These are phyloP conservation scores for Antedon mediterranea DNA, from an alignment of 53 echinoderm and acorn worm genomes.

Conservation along the genomic window DNA sequence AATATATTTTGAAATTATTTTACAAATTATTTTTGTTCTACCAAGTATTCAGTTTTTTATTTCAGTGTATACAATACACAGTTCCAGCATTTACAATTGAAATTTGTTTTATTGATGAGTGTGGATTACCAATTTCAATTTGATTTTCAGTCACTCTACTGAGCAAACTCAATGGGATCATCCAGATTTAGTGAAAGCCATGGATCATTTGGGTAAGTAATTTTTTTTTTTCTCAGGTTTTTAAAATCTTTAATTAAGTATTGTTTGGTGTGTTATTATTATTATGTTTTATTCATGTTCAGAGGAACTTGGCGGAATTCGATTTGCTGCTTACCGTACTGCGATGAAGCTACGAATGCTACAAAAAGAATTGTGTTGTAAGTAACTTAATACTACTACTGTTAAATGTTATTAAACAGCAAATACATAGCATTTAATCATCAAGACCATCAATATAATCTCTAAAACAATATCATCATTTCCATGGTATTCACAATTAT, in stretches of 20 bases:
- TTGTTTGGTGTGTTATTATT: no score
- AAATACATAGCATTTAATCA: not conserved
- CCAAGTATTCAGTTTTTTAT: no score
- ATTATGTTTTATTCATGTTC: not conserved
- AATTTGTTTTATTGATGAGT: not conserved
- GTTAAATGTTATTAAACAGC: not conserved
- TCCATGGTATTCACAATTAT: no score
- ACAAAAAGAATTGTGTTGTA: slow-evolving; percentile 65
- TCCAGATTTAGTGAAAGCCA: slow-evolving; percentile 47
- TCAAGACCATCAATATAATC: no score
- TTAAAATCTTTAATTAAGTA: no score
- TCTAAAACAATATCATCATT: no score
- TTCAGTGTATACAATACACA: not conserved
- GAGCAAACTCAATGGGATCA: slow-evolving; percentile 94
- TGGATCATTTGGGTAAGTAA: slow-evolving; percentile 39
- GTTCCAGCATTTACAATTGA: not conserved
- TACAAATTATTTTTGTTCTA: no score
- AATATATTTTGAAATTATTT: no score
- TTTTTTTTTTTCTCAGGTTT: no score
- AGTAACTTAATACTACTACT: slow-evolving; percentile 23
- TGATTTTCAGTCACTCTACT: slow-evolving; percentile 40
- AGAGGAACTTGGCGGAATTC: slow-evolving; percentile 53
- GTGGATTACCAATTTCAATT: not conserved
- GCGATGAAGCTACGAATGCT: slow-evolving; percentile 80
- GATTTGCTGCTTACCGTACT: slow-evolving; percentile 62